Conservation (phyloP, 2,113 vertebrate genomes). For the Myiozetetes cayanensis region DNA sequence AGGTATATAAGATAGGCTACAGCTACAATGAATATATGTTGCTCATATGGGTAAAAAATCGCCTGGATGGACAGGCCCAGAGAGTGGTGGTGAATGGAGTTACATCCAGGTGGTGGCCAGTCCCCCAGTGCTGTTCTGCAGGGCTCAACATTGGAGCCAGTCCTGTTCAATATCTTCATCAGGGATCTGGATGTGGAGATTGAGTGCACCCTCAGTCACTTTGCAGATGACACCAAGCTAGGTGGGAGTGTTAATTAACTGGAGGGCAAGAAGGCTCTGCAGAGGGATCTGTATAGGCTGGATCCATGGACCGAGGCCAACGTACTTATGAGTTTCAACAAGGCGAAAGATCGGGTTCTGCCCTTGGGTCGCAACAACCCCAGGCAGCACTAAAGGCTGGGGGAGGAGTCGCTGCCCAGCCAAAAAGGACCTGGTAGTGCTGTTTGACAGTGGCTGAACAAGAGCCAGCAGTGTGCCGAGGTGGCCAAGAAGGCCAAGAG, state of each 20-base stretch:
- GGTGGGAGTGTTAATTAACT: background rate
- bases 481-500: background rate
- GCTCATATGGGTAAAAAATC: background rate
- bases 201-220: background rate
- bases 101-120: accelerated
- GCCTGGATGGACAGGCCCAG: accelerated
- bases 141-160: background rate
- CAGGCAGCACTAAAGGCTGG: background rate
- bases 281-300: background rate
- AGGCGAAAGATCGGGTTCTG: background rate
- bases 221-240: background rate
- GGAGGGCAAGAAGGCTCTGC: background rate
- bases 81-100: background rate
- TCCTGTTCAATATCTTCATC: background rate
- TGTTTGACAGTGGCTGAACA: background rate
- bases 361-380: background rate
- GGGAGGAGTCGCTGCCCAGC: background rate
- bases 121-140: background rate
- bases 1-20: background rate
- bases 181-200: background rate
- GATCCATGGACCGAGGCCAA: background rate
- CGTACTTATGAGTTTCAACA: background rate
- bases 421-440: background rate
- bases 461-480: background rate
- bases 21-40: background rate